phyloP scores from a whole-genome alignment of 2,888 invertebrate genomes.

The Morpho achilles region DNA sequence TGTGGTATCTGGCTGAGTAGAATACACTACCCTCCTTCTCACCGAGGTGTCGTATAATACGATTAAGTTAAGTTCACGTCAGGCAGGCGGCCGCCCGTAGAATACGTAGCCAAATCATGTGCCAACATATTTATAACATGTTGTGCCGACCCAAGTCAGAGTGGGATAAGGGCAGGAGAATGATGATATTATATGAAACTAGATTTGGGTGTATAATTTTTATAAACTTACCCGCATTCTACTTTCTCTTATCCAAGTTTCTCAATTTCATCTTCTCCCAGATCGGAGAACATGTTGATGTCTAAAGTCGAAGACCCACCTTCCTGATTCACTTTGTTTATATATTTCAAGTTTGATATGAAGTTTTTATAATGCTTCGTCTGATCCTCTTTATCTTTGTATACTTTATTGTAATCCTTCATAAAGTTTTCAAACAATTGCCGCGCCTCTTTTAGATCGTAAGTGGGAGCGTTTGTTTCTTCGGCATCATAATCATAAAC shows the following conservation, averaged over 20 bases:
- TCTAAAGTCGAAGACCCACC: conserved; percentile 32
- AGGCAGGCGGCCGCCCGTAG: too few species aligned
- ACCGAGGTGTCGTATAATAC: too few species aligned
- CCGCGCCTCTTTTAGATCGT: conserved; percentile 48
- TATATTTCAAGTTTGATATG: conserved; percentile 44
- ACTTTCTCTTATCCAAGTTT: conserved; percentile 10
- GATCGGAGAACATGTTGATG: conserved; percentile 55
- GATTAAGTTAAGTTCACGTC: too few species aligned
- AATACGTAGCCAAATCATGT: too few species aligned
- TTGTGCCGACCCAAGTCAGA: too few species aligned
- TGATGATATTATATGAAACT: too few species aligned
- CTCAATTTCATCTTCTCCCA: conserved; percentile 35
- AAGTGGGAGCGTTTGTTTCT: conserved; percentile 34
- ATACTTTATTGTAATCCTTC: conserved; percentile 43
- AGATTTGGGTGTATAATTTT: too few species aligned
- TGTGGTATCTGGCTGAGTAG: too few species aligned
- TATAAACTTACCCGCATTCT: conserved; percentile 5
- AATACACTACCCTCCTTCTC: too few species aligned
- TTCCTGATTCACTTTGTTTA: conserved; percentile 47
- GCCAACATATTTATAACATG: too few species aligned
- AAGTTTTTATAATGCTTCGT: conserved; percentile 46
- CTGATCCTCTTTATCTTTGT: conserved; percentile 41
- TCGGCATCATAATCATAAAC: conserved; percentile 22
- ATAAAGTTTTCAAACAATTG: conserved; percentile 46
- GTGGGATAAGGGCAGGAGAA: too few species aligned